Conservation (phyloP, 2,797 vertebrate genomes). For the Catharus ustulatus region DNA sequence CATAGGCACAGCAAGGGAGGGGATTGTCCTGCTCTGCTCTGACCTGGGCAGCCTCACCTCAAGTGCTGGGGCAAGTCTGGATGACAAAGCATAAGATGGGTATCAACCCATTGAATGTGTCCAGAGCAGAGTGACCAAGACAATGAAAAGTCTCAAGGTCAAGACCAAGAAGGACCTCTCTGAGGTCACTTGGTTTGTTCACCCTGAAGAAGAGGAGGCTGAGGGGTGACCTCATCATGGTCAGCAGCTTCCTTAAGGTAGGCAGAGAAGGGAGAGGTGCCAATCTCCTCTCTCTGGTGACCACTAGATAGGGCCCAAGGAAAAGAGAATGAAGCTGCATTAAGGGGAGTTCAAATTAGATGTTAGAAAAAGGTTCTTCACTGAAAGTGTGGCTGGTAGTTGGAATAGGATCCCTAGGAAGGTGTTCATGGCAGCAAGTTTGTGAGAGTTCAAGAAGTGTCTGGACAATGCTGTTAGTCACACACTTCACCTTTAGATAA, state of each 20-base stretch:
- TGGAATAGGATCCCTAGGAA: background rate
- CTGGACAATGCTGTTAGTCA: background rate
- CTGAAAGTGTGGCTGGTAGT: background rate
- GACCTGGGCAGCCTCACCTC: fast-evolving
- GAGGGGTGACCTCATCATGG: background rate
- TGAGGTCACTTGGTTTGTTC: background rate
- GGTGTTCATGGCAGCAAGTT: background rate
- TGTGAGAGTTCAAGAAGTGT: background rate
- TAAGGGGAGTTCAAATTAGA: background rate
- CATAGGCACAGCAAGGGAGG: background rate
- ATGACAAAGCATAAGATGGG: fast-evolving
- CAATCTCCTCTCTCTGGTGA: background rate
- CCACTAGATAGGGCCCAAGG: background rate
- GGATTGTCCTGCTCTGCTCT: background rate
- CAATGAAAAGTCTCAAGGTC: background rate
- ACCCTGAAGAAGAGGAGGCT: background rate
- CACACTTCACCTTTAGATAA: background rate
- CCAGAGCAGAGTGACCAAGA: background rate
- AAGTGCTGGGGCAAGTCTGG: background rate
- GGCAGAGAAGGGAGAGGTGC: fast-evolving
- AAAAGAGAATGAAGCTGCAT: background rate
- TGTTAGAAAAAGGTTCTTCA: background rate
- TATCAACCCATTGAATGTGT: background rate
- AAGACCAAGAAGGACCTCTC: background rate
- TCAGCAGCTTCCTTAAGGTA: background rate